Conservation (phyloP, 2,888 invertebrate genomes). For the Protula sp. region DNA sequence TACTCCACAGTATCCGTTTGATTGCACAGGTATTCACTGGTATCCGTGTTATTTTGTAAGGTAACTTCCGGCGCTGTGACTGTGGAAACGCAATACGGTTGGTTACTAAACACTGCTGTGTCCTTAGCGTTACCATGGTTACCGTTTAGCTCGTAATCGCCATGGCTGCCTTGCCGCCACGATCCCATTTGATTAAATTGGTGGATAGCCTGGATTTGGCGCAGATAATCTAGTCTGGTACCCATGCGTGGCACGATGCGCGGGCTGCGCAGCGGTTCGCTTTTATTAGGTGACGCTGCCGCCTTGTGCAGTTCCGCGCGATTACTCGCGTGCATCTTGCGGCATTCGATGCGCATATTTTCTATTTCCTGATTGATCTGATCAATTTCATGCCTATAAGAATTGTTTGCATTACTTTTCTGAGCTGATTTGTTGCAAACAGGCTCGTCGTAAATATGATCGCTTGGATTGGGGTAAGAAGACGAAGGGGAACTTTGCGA, state of each 20-base stretch:
- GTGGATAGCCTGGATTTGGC: constrained; percentile 12
- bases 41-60: too few species aligned
- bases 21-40: not conserved
- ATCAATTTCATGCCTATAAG: constrained; percentile 59
- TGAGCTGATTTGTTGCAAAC: too few species aligned
- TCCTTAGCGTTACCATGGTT: not conserved
- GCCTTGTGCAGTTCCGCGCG: not conserved
- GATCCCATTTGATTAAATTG: not conserved
- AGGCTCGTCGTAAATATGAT: too few species aligned
- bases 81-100: not conserved
- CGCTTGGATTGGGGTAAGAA: too few species aligned
- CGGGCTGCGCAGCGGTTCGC: constrained; percentile 8
- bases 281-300: not conserved
- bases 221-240: constrained; percentile 37
- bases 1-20: not conserved
- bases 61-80: not conserved
- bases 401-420: too few species aligned
- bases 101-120: not conserved
- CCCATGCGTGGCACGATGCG: constrained; percentile 51
- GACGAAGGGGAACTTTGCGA: too few species aligned
- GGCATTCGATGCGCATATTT: constrained; percentile 60
- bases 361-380: constrained; percentile 61
- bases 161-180: not conserved
- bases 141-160: not conserved
- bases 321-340: constrained; percentile 50